phyloP scores from a whole-genome alignment of 2,888 invertebrate species.

The Spodoptera exigua region DNA sequence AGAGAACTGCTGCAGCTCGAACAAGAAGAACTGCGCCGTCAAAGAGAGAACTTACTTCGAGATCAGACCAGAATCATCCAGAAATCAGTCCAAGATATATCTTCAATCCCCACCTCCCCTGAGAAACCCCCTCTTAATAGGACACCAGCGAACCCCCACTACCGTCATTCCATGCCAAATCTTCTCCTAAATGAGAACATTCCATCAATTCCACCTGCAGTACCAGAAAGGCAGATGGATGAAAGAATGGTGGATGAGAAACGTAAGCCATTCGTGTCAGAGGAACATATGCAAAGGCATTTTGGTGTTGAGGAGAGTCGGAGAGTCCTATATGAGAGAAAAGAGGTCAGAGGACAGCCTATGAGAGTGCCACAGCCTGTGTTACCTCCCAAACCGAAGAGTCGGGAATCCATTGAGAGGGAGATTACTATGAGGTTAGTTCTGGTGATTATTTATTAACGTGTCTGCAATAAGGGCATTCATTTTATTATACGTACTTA shows the following conservation, averaged over 20 bases:
- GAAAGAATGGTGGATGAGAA: conserved; percentile 76
- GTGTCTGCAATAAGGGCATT: background rate
- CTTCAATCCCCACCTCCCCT: conserved; percentile 70
- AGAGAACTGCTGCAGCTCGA: conserved; percentile 93
- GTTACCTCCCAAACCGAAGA: conserved; percentile 81
- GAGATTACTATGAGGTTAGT: conserved; percentile 86
- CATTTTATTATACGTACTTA: too few relatives aligned
- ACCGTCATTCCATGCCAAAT: conserved; percentile 87
- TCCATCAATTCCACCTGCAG: conserved; percentile 64
- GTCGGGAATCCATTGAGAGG: conserved; percentile 81
- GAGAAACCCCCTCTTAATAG: conserved; percentile 76
- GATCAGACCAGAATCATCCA: conserved; percentile 90
- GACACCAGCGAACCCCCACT: conserved; percentile 68
- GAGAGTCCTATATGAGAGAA: conserved; percentile 77
- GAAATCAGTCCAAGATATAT: conserved; percentile 91
- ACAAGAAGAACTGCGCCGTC: conserved; percentile 93
- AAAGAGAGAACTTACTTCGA: conserved; percentile 92
- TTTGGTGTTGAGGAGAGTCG: conserved; percentile 85
- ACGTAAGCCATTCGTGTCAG: conserved; percentile 83
- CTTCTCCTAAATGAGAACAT: conserved; percentile 78
- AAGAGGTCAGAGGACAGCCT: conserved; percentile 63
- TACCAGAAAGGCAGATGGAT: conserved; percentile 58
- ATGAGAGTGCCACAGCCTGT: conserved; percentile 67
- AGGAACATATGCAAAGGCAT: conserved; percentile 84
- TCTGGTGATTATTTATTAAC: background rate